Percentiles rank a stretch among this genome's conserved stretches.
Evolutionary conservation across 1,140 invertebrate species (phyloP).

Genomic region (Heliconius himera): DNA sequence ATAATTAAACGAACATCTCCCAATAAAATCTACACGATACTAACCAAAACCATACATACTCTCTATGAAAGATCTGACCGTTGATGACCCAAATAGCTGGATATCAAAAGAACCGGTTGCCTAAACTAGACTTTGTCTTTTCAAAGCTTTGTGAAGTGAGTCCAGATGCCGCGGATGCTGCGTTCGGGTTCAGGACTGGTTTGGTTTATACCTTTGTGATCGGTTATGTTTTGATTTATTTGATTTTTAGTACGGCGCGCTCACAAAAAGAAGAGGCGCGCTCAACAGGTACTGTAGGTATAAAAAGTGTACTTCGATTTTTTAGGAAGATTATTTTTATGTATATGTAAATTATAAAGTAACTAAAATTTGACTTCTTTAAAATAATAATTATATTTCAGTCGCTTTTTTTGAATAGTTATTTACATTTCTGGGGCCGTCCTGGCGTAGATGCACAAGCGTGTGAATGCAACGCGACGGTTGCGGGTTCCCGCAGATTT

Average conservation of each 20-base stretch:
- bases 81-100: conserved; percentile 71
- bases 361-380: too few species aligned
- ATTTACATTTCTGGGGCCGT: too few species aligned
- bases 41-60: conserved; percentile 37
- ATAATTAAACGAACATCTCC: conserved; percentile 35
- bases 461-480: too few species aligned
- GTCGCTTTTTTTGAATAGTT: too few species aligned
- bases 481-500: too few species aligned
- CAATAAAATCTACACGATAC: conserved; percentile 42
- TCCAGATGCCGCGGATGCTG: conserved; percentile 76
- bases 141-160: conserved; percentile 59
- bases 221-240: conserved; percentile 80
- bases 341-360: too few species aligned
- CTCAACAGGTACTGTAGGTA: conserved; percentile 71
- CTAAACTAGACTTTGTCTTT: conserved; percentile 68
- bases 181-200: conserved; percentile 66
- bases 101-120: conserved; percentile 67
- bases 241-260: conserved; percentile 74
- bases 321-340: too few species aligned
- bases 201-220: conserved; percentile 78
- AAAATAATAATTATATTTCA: too few species aligned
- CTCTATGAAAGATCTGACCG: conserved; percentile 39
- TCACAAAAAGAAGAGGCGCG: conserved; percentile 69
- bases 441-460: too few species aligned
- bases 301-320: not conserved